Evolutionary conservation across 2,888 invertebrate species (phyloP).

Genomic region (Byasa hedistus): DNA sequence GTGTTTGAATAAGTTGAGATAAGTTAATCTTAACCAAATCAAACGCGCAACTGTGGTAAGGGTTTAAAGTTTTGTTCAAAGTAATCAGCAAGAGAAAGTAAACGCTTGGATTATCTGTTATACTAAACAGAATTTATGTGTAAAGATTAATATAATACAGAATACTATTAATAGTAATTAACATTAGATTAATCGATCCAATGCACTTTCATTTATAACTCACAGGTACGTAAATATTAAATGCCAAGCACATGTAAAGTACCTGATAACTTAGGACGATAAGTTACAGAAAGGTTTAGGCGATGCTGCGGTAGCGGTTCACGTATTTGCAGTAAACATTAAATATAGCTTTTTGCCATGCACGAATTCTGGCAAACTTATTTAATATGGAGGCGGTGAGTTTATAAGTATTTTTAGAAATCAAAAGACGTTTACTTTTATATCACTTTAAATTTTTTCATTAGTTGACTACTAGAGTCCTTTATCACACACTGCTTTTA

Average conservation of each 20-base stretch:
- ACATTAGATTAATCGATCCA: background rate
- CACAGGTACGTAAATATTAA: background rate
- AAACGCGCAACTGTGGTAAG: background rate
- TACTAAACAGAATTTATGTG: background rate
- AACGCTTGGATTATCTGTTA: background rate
- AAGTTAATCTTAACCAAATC: constrained; percentile 3
- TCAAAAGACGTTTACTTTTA: background rate
- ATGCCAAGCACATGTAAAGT: constrained; percentile 16
- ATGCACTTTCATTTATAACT: background rate
- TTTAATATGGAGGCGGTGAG: background rate
- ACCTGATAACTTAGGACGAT: constrained; percentile 22
- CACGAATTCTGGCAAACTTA: background rate
- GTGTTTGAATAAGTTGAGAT: background rate
- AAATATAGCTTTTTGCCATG: constrained; percentile 17
- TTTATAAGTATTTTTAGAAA: too few species aligned
- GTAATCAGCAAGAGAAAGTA: constrained; percentile 2
- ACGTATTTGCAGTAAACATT: constrained; percentile 20
- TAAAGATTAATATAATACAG: background rate
- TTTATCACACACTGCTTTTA: too few species aligned
- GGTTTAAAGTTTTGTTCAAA: constrained; percentile 1
- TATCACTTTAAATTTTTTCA: too few species aligned
- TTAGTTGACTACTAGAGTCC: background rate
- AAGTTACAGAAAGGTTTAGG: constrained; percentile 22
- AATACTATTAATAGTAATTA: background rate
- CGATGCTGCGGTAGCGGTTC: constrained; percentile 19